Conservation (phyloP, 2,888 invertebrate genomes). For the Perizoma flavofasciatum region DNA sequence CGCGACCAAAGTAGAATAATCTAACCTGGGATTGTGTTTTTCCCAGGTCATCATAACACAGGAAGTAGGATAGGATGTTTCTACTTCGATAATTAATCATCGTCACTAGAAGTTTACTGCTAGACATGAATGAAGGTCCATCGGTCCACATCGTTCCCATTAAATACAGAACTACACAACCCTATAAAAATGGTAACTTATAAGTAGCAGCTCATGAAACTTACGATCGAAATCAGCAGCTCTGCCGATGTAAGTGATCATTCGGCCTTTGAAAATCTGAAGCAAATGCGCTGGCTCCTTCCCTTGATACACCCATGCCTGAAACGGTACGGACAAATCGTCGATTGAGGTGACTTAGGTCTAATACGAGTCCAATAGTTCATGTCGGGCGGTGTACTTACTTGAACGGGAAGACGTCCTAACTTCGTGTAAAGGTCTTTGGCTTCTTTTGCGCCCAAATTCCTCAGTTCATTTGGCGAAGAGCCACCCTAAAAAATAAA, state of each 20-base stretch:
- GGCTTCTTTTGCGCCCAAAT: constrained; percentile 86
- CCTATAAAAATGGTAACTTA: too few relatives aligned
- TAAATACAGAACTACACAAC: too few relatives aligned
- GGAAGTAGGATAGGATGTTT: too few relatives aligned
- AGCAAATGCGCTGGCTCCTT: constrained; percentile 96
- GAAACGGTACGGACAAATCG: constrained; percentile 31
- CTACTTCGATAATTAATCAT: too few relatives aligned
- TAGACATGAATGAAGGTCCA: too few relatives aligned
- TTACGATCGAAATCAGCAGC: constrained; percentile 87
- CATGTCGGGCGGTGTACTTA: constrained; percentile 37
- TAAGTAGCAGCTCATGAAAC: constrained; percentile 34
- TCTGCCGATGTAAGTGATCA: constrained; percentile 89
- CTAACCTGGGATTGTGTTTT: too few relatives aligned
- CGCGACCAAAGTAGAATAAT: too few relatives aligned
- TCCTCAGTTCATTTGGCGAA: constrained; percentile 89
- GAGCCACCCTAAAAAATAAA: constrained; percentile 86
- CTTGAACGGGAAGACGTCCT: constrained; percentile 80
- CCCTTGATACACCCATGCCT: constrained; percentile 92
- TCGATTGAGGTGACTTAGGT: background rate
- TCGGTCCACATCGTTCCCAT: too few relatives aligned
- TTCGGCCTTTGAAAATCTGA: constrained; percentile 93
- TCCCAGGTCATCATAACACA: too few relatives aligned
- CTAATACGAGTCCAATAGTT: background rate
- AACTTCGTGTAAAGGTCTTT: constrained; percentile 80
- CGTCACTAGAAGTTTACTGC: too few relatives aligned